These are phyloP conservation scores for Corythornis vintsioides DNA, from an alignment of 2,113 vertebrate genomes.

Conservation along the genomic window DNA sequence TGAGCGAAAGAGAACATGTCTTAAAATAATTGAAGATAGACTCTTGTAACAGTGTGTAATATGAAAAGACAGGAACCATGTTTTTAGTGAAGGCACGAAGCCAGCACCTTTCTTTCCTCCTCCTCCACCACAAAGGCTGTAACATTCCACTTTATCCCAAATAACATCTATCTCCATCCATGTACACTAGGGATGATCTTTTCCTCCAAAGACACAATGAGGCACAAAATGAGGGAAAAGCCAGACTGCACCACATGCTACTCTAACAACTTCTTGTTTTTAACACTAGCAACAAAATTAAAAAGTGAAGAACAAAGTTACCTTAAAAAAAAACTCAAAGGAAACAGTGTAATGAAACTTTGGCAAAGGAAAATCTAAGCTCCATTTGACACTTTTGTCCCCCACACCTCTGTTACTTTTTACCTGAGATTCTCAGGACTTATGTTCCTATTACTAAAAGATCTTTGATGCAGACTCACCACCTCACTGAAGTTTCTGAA, in stretches of 20 bases:
- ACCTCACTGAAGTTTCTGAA: background rate
- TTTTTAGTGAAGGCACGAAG: background rate
- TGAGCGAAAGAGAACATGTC: background rate
- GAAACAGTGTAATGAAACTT: background rate
- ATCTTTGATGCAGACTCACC: background rate
- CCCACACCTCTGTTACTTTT: fast-evolving
- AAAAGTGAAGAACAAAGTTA: background rate
- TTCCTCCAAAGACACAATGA: background rate
- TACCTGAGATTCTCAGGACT: background rate
- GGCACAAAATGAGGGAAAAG: background rate
- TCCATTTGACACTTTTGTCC: fast-evolving
- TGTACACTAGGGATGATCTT: fast-evolving
- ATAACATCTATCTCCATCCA: background rate
- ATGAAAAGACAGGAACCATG: background rate
- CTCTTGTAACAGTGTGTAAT: background rate
- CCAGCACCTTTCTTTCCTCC: background rate
- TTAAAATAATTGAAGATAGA: background rate
- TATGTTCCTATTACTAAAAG: background rate
- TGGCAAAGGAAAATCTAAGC: background rate
- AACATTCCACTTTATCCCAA: background rate
- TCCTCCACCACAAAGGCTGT: background rate
- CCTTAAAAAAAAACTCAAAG: background rate
- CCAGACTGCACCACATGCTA: too few species aligned
- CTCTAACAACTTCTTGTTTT: background rate
- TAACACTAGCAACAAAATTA: background rate